Conservation (phyloP, 2,888 invertebrate genomes). For the Drosophila mimetica region DNA sequence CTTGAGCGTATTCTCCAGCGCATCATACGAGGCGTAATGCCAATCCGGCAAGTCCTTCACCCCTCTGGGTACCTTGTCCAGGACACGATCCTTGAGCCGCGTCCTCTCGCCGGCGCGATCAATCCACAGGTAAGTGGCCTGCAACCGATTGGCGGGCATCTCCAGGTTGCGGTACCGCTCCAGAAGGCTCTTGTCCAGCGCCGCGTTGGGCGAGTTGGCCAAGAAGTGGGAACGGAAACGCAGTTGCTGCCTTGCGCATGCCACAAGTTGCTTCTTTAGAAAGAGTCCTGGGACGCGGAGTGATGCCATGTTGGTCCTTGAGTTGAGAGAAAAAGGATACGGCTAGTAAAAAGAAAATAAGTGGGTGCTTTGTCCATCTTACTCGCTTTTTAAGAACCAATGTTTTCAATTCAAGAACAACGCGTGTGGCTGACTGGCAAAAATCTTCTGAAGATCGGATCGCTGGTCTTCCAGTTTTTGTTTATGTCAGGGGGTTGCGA, state of each 20-base stretch:
- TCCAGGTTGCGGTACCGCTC: slow-evolving; percentile 89
- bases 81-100: slow-evolving; percentile 89
- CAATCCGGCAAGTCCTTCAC: slow-evolving; percentile 89
- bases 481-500: slow-evolving; percentile 36
- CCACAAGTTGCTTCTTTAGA: slow-evolving; percentile 75
- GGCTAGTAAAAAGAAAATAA: no score
- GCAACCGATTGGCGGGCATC: slow-evolving; percentile 85
- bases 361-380: no score
- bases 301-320: slow-evolving; percentile 73
- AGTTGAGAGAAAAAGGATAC: no score
- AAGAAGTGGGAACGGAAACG: slow-evolving; percentile 69
- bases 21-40: slow-evolving; percentile 90
- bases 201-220: slow-evolving; percentile 91
- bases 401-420: no score
- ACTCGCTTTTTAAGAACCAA: no score
- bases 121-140: slow-evolving; percentile 90
- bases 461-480: slow-evolving; percentile 18
- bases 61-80: slow-evolving; percentile 87
- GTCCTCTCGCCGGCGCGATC: slow-evolving; percentile 90
- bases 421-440: no score
- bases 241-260: slow-evolving; percentile 59
- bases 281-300: slow-evolving; percentile 83
- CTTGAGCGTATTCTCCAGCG: slow-evolving; percentile 88
- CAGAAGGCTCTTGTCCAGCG: slow-evolving; percentile 90
- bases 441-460: slow-evolving; percentile 14